Conservation (phyloP, 2,888 invertebrate species). For the Phoenoteleia sp. region DNA sequence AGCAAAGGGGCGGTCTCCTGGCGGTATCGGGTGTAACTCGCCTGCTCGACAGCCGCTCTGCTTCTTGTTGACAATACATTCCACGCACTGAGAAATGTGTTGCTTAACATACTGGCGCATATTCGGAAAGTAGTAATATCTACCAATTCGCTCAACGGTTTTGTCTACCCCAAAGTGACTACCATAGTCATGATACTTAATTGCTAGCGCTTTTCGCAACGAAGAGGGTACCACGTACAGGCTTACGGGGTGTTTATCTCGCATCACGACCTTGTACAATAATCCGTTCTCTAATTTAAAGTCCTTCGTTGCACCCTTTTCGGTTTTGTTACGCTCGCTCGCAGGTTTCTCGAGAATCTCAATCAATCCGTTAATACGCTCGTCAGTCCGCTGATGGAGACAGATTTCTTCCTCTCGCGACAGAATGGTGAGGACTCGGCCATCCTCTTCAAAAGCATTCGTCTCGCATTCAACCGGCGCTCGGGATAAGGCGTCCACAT, state of each 20-base stretch:
- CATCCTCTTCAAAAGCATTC: too few relatives aligned
- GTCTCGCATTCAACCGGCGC: too few relatives aligned
- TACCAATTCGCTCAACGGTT: conserved; percentile 20
- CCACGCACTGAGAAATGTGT: too few relatives aligned
- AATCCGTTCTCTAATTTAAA: too few relatives aligned
- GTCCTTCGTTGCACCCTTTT: background rate
- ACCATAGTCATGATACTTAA: too few relatives aligned
- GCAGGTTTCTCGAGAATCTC: too few relatives aligned
- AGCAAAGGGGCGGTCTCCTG: background rate
- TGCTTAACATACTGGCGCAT: conserved; percentile 62
- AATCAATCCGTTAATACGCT: background rate
- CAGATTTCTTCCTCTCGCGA: too few relatives aligned
- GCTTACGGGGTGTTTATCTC: background rate
- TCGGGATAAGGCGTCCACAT: too few relatives aligned
- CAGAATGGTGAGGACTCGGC: conserved; percentile 1
- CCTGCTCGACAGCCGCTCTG: background rate
- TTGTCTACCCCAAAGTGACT: too few relatives aligned
- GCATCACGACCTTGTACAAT: background rate
- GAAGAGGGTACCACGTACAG: too few relatives aligned
- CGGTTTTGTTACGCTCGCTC: too few relatives aligned
- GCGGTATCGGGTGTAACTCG: background rate
- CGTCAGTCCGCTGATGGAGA: conserved; percentile 6
- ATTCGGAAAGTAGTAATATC: conserved; percentile 69
- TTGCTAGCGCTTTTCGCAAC: too few relatives aligned
- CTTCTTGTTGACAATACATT: background rate